A percentile compares a stretch with the other conserved stretches of the same genome.
Evolutionary conservation across 2,797 vertebrate genomes (phyloP).

Genomic region (Spinibarbus caldwelli): DNA sequence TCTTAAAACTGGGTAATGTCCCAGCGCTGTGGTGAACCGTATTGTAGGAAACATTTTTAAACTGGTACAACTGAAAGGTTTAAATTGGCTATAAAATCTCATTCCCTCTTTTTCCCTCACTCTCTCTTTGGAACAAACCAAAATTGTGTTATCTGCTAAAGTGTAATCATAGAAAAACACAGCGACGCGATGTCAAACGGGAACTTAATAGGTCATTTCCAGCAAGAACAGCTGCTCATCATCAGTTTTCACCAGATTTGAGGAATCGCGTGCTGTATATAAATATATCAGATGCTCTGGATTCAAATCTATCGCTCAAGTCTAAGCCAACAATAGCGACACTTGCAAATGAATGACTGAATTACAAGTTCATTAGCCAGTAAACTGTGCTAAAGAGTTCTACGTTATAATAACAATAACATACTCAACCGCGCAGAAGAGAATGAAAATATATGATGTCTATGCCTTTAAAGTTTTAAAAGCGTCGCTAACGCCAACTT

Average conservation of each 20-base stretch:
- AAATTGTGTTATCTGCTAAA: slow-evolving; percentile 54
- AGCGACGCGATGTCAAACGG: background rate
- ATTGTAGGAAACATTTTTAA: slow-evolving; percentile 78
- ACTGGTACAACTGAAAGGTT: slow-evolving; percentile 68
- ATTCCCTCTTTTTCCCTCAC: slow-evolving; percentile 59
- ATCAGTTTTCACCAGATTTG: slow-evolving; percentile 13
- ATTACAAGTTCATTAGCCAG: slow-evolving; percentile 34
- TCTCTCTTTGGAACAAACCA: slow-evolving; percentile 64
- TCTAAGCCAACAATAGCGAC: background rate
- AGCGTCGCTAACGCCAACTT: slow-evolving; percentile 74
- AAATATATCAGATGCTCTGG: slow-evolving; percentile 18
- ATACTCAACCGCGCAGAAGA: background rate
- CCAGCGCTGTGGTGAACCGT: slow-evolving; percentile 73
- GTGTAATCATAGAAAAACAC: slow-evolving; percentile 2
- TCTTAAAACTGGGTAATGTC: slow-evolving; percentile 69
- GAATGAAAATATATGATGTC: slow-evolving; percentile 47
- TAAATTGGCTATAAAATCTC: slow-evolving; percentile 78
- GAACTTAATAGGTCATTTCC: background rate
- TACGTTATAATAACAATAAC: slow-evolving; percentile 26
- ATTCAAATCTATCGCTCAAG: background rate
- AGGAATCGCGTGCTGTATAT: slow-evolving; percentile 22
- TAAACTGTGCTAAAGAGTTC: slow-evolving; percentile 34
- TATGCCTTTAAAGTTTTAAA: slow-evolving; percentile 74
- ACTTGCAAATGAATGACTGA: slow-evolving; percentile 36
- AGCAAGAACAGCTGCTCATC: background rate